Evolutionary conservation across 1,140 invertebrate species (phyloP), one percentile per base, ranked within the genome.

Genomic region (Megalopta genalis): DNA sequence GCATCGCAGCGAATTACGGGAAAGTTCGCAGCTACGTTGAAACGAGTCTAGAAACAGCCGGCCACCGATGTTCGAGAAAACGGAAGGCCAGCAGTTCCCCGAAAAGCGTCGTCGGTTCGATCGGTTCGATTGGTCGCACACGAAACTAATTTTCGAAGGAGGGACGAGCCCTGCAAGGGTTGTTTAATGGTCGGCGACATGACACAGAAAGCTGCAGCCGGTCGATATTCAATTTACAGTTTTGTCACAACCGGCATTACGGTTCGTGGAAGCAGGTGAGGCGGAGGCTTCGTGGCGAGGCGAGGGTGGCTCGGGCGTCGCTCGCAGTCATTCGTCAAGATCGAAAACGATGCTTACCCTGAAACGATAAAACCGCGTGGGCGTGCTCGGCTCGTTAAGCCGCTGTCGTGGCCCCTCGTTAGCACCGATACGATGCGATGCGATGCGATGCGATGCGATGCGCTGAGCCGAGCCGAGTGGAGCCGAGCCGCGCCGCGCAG

Each of bases 171-270:
- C 80, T n/a, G 62, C 77, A 71, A 75, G 80, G 82, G 78, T 72
- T 76, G 76, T 62, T 73, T 90, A 91, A 91, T 87, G 83, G 85
- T 68, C 75, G 65, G 75, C 86, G 87, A 90, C 91, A 90, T 88
- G 91, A 78, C 88, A 91, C 82, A 71, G 83, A 77, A 77, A 72
- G 63, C 65, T 57, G 67, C 21, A 16, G 4, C 52, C 77, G 90
- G 83, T 93, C 91, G 90, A 93, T 93, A 92, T 92, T 91, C 90
- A 92, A 92, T 92, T 92, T 92, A 90, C 91, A 90, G 69, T 91
- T 92, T 92, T 91, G 91, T 90, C 89, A 91, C 90, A 91, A 88
- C 84, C 84, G 80, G 80, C 87, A 81, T 86, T 86, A 74, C 78
- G 66, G 86, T 90, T 91, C 88, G 83, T 81, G 76, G 88, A 91